Evolutionary conservation across 2,113 vertebrate genomes (phyloP).

Genomic region (Tupaia tana): DNA sequence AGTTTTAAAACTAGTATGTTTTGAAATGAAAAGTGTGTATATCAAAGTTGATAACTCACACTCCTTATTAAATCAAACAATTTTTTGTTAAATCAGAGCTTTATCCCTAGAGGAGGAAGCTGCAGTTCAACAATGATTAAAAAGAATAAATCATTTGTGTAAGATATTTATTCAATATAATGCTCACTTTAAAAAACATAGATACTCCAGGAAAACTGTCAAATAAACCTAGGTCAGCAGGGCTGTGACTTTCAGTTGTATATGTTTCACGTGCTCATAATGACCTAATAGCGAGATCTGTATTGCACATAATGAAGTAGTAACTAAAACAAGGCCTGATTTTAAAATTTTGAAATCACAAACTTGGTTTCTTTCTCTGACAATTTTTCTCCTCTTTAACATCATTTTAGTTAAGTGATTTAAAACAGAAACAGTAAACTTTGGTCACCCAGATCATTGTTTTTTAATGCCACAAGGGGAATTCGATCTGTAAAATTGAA

Average conservation of each 20-base stretch:
- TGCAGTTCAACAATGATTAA: constrained; percentile 55
- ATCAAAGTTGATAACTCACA: constrained; percentile 12
- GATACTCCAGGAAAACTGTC: constrained; percentile 38
- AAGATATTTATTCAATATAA: constrained; percentile 62
- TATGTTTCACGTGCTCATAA: constrained; percentile 69
- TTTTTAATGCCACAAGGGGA: not conserved
- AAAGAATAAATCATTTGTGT: constrained; percentile 50
- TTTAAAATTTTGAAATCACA: constrained; percentile 68
- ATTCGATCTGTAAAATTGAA: not conserved
- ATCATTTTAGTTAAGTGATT: constrained; percentile 68
- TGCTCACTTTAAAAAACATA: constrained; percentile 72
- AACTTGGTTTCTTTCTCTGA: not conserved
- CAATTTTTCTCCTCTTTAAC: not conserved
- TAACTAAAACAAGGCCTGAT: constrained; percentile 49
- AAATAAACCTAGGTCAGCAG: constrained; percentile 52
- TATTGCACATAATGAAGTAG: constrained; percentile 61
- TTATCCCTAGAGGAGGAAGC: constrained; percentile 37
- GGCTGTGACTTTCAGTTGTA: constrained; percentile 61
- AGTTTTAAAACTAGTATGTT: constrained; percentile 37
- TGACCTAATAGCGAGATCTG: constrained; percentile 67
- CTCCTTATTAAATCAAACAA: not conserved
- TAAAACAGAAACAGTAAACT: constrained; percentile 66
- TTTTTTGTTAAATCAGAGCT: not conserved
- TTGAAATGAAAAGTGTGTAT: constrained; percentile 56
- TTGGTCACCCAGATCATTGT: not conserved